Evolutionary conservation across 2,888 invertebrate species (phyloP).

Genomic region (Miltochrista miniata): DNA sequence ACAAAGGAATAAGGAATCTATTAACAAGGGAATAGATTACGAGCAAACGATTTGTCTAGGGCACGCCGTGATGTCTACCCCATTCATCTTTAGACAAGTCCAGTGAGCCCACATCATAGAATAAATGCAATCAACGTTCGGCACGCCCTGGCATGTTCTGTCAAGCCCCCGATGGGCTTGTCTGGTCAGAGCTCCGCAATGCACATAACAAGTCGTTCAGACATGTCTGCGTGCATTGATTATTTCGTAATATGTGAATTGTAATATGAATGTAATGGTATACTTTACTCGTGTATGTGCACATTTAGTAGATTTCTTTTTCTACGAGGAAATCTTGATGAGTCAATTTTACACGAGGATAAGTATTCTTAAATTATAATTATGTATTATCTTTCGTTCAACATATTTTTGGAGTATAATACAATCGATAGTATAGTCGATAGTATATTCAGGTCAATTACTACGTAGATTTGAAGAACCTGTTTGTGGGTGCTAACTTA

Average conservation of each 20-base stretch:
- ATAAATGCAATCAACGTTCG: conserved; percentile 54
- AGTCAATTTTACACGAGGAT: no score
- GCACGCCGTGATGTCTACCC: conserved; percentile 29
- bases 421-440: no score
- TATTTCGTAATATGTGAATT: conserved; percentile 42
- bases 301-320: no score
- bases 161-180: conserved; percentile 41
- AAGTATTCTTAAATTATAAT: no score
- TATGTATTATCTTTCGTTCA: no score
- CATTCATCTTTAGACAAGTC: conserved; percentile 22
- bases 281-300: no score
- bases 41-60: conserved; percentile 19
- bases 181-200: conserved; percentile 33
- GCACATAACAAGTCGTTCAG: conserved; percentile 49
- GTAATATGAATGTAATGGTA: conserved; percentile 34
- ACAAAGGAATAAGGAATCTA: neutral
- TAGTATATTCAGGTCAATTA: no score
- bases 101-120: conserved; percentile 40
- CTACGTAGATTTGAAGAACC: no score
- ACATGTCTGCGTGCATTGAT: conserved; percentile 49
- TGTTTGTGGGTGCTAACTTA: no score
- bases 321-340: no score
- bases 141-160: conserved; percentile 49
- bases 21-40: conserved; percentile 31
- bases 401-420: no score